Evolutionary conservation across 1,140 invertebrate genomes (phyloP).

Genomic region (Phymastichus coffea): DNA sequence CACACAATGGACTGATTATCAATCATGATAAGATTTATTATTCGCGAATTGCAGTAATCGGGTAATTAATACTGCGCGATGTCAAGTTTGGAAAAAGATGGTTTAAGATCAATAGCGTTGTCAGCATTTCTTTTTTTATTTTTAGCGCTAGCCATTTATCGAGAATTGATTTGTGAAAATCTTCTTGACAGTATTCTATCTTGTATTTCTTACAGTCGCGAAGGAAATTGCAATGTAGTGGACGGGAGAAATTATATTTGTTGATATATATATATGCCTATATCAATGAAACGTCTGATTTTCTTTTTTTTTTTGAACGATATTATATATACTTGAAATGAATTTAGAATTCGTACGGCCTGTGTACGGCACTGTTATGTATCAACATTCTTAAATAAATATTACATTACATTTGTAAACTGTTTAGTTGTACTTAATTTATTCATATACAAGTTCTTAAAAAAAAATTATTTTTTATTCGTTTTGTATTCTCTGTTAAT

Average conservation of each 20-base stretch:
- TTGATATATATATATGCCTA: conserved; percentile 22
- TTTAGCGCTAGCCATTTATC: conserved; percentile 23
- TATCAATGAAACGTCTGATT: conserved; percentile 18
- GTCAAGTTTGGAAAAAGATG: background rate
- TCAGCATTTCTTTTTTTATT: conserved; percentile 12
- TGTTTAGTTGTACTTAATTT: background rate
- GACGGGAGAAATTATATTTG: conserved; percentile 16
- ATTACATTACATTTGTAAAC: conserved; percentile 26
- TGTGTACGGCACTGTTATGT: conserved; percentile 24
- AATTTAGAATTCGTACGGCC: conserved; percentile 25
- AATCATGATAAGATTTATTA: conserved; percentile 18
- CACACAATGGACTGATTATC: conserved; percentile 24
- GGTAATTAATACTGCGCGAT: conserved; percentile 22
- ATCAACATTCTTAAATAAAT: conserved; percentile 29
- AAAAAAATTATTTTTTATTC: too few relatives aligned
- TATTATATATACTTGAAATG: conserved; percentile 13
- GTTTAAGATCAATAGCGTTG: conserved; percentile 19
- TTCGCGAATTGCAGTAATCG: conserved; percentile 21
- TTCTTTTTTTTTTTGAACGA: conserved; percentile 8
- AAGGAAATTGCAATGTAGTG: conserved; percentile 4
- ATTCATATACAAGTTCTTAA: too few relatives aligned
- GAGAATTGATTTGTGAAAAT: conserved; percentile 25
- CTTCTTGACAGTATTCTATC: conserved; percentile 21
- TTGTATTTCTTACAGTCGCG: conserved; percentile 18
- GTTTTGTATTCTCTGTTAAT: too few relatives aligned